Percentiles rank a stretch among this genome's conserved stretches.
Evolutionary conservation across 2,113 vertebrate genomes (phyloP).

Genomic region (Nipponia nippon): DNA sequence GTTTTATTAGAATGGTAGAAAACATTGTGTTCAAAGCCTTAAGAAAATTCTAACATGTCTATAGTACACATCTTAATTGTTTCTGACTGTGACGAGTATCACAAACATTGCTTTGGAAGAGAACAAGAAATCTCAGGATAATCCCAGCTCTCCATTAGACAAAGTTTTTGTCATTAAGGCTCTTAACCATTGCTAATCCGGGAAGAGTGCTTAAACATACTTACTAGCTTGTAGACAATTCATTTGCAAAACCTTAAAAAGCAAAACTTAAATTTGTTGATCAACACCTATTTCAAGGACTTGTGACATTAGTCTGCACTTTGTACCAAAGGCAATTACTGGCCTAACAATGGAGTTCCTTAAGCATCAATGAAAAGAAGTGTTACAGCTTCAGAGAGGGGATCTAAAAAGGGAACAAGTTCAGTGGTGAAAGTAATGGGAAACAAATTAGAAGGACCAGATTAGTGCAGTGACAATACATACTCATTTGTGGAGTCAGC

Average conservation of each 20-base stretch:
- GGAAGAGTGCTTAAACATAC: background rate
- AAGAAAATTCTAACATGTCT: background rate
- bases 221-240: background rate
- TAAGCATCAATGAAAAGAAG: background rate
- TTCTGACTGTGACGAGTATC: background rate
- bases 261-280: background rate
- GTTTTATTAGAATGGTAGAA: background rate
- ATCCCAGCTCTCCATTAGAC: background rate
- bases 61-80: background rate
- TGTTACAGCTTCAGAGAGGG: background rate
- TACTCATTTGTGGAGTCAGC: background rate
- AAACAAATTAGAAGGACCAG: background rate
- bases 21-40: background rate
- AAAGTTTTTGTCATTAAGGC: background rate
- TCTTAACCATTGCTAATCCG: background rate
- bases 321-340: background rate
- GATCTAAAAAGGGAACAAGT: background rate
- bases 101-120: background rate
- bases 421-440: background rate
- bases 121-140: background rate
- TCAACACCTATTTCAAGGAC: background rate
- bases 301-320: background rate
- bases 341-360: background rate
- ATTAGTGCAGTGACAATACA: background rate
- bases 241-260: background rate